phyloP scores from a whole-genome alignment of 2,797 vertebrate genomes.

The Enteromius paludinosus region DNA sequence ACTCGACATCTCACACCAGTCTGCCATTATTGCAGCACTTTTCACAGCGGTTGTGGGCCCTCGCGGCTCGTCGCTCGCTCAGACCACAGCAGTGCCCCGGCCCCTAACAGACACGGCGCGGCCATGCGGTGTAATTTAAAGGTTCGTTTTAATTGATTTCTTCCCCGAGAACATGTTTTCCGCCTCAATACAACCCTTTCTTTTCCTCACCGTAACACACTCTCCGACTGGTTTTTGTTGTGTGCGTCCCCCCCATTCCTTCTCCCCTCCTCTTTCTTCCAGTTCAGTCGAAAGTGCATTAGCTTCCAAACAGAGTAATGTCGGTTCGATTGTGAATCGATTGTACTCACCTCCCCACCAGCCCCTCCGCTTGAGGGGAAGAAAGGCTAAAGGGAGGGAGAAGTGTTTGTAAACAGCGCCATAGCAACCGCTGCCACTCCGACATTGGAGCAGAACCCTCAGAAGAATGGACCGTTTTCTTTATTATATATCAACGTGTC shows the following conservation, averaged over 20 bases:
- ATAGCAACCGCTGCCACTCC: constrained; percentile 71
- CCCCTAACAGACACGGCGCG: constrained; percentile 38
- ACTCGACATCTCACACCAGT: constrained; percentile 45
- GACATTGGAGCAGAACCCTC: constrained; percentile 63
- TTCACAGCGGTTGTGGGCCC: constrained; percentile 60
- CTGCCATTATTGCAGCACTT: constrained; percentile 61
- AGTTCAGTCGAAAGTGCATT: constrained; percentile 78
- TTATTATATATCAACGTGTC: constrained; percentile 12
- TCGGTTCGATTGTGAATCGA: constrained; percentile 80
- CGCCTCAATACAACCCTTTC: constrained; percentile 64
- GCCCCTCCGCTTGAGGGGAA: constrained; percentile 53
- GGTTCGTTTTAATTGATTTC: constrained; percentile 69
- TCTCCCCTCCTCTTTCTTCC: constrained; percentile 62
- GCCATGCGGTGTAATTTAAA: constrained; percentile 58
- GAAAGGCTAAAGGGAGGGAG: constrained; percentile 55
- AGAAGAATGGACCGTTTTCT: constrained; percentile 36
- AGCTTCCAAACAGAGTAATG: constrained; percentile 74
- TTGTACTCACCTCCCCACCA: constrained; percentile 73
- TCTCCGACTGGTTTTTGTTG: constrained; percentile 58
- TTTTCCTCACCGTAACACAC: constrained; percentile 60
- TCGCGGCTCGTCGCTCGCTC: constrained; percentile 50
- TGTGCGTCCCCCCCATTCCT: constrained; percentile 46
- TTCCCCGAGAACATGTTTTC: constrained; percentile 64
- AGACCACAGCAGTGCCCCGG: constrained; percentile 52
- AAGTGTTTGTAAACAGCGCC: constrained; percentile 76